phyloP scores from a whole-genome alignment of 2,797 vertebrate genomes.

The Parauchenoglanis ngamensis region DNA sequence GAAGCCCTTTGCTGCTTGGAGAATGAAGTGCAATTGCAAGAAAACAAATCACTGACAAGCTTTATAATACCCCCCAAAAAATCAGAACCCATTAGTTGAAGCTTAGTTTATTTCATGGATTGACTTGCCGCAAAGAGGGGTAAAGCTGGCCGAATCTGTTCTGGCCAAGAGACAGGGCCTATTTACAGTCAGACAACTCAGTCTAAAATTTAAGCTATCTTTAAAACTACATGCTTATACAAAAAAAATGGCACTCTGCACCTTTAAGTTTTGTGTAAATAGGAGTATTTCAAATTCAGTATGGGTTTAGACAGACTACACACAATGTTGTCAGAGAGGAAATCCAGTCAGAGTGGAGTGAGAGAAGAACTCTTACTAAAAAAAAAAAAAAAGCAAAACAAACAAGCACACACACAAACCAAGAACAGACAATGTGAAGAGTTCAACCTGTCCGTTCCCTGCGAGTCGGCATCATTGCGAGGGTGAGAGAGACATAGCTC shows the following conservation, averaged over 20 bases:
- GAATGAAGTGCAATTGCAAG: not conserved
- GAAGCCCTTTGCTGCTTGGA: not conserved
- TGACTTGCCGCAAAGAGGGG: not conserved
- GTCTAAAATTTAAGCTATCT: not conserved
- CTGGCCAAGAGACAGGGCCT: not conserved
- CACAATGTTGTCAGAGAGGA: not conserved
- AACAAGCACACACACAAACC: too few species aligned
- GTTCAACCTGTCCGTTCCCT: conserved; percentile 28
- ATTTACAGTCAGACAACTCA: not conserved
- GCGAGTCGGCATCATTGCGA: conserved; percentile 4
- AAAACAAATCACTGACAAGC: not conserved
- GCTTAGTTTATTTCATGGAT: not conserved
- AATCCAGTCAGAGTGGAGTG: not conserved
- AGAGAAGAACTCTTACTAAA: not conserved
- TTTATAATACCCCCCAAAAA: not conserved
- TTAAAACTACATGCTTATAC: not conserved
- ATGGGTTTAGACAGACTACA: not conserved
- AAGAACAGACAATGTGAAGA: conserved; percentile 24
- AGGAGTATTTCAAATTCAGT: not conserved
- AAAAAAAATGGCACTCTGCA: not conserved
- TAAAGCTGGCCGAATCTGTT: not conserved
- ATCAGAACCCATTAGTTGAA: not conserved
- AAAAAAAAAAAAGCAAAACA: not conserved
- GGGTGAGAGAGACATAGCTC: conserved; percentile 1
- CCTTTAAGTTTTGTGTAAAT: not conserved